Conservation (phyloP, 2,888 invertebrate genomes). For the Iselma pallidipennis region DNA sequence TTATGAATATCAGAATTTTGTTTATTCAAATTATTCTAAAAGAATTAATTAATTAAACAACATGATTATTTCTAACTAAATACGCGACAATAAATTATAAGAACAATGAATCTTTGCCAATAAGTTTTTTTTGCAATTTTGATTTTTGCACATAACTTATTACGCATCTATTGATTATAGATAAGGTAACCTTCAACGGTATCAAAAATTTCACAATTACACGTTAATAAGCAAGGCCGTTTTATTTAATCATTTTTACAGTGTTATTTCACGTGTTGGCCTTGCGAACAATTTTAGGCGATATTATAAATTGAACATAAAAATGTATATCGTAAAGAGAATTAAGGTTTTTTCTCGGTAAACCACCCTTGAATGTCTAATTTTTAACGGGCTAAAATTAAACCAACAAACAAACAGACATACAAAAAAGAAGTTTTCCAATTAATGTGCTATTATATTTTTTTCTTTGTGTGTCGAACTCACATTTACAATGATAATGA, state of each 20-base stretch:
- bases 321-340: conserved; percentile 14
- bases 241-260: conserved; percentile 25
- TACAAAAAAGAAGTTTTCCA: too few species aligned
- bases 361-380: not conserved
- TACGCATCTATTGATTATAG: conserved; percentile 20
- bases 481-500: not conserved
- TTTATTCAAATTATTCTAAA: not conserved
- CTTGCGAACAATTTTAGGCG: conserved; percentile 24
- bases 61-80: too few species aligned
- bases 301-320: conserved; percentile 20
- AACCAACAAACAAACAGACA: not conserved
- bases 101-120: too few species aligned
- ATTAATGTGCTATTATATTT: too few species aligned
- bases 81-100: too few species aligned
- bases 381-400: not conserved
- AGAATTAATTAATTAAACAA: too few species aligned
- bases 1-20: too few species aligned
- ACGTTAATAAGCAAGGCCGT: conserved; percentile 27
- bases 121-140: too few species aligned
- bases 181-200: conserved; percentile 24
- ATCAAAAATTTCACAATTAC: conserved; percentile 28
- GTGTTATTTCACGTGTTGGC: conserved; percentile 26
- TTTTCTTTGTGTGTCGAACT: not conserved
- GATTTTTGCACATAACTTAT: conserved; percentile 17
- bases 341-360: conserved; percentile 13